A percentile compares a stretch with the other conserved stretches of the same genome.
Evolutionary conservation across 2,113 vertebrate genomes (phyloP).

Genomic region (Stercorarius parasiticus): DNA sequence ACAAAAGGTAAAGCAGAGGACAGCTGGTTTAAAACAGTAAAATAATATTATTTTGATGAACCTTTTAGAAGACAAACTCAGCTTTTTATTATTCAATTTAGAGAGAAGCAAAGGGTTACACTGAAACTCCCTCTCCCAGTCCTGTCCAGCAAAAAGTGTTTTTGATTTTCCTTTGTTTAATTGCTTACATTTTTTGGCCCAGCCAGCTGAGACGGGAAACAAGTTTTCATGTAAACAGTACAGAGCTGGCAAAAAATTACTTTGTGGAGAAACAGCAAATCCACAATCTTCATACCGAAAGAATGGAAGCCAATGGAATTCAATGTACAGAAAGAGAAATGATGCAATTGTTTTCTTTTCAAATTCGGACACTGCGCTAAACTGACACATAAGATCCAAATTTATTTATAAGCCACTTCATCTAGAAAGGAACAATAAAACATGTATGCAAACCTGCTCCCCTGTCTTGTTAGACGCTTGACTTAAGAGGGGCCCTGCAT

Average conservation of each 20-base stretch:
- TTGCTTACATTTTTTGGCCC: background rate
- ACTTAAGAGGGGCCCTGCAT: background rate
- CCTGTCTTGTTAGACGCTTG: background rate
- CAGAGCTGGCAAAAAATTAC: conserved; percentile 15
- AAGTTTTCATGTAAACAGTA: background rate
- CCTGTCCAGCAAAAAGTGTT: background rate
- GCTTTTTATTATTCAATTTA: background rate
- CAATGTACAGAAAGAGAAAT: background rate
- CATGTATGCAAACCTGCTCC: background rate
- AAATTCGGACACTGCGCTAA: background rate
- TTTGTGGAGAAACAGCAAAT: background rate
- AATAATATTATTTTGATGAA: background rate
- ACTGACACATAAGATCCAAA: background rate
- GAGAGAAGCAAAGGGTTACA: background rate
- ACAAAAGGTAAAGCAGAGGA: background rate
- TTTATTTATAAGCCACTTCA: background rate
- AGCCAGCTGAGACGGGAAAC: background rate
- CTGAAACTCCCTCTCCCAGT: background rate
- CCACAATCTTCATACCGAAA: background rate
- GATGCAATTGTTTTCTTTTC: background rate
- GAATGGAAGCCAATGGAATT: background rate
- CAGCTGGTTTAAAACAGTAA: background rate
- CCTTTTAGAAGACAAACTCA: background rate
- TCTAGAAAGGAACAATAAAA: background rate
- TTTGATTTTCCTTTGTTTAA: conserved; percentile 20